Evolutionary conservation across 2,888 invertebrate genomes (phyloP).

Genomic region (Prenolepis imparis): DNA sequence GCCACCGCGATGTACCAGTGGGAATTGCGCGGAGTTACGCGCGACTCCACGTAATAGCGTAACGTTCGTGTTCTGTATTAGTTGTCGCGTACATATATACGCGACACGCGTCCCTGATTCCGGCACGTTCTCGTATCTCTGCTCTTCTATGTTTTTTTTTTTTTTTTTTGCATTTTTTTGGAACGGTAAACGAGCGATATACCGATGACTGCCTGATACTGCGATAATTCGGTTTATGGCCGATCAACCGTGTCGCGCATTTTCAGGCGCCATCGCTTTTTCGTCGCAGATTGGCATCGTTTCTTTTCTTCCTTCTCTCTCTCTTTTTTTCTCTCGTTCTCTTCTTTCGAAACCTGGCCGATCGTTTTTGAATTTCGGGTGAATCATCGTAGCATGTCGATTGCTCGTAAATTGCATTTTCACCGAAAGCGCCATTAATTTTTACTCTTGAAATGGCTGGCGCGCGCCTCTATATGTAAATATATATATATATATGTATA

Average conservation of each 20-base stretch:
- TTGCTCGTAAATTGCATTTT: slow-evolving; percentile 75
- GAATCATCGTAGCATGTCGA: slow-evolving; percentile 74
- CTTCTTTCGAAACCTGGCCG: slow-evolving; percentile 29
- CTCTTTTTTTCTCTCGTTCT: neutral
- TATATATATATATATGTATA: slow-evolving; percentile 21
- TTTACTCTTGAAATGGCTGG: slow-evolving; percentile 62
- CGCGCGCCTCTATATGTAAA: slow-evolving; percentile 61
- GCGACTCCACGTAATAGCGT: slow-evolving; percentile 62
- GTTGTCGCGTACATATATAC: slow-evolving; percentile 33
- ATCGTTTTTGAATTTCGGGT: slow-evolving; percentile 54
- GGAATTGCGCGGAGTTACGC: slow-evolving; percentile 56
- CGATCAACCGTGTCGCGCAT: slow-evolving; percentile 19
- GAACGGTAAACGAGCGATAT: neutral
- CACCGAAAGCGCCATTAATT: slow-evolving; percentile 73
- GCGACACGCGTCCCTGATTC: neutral
- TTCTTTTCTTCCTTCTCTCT: neutral
- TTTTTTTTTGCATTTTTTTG: neutral
- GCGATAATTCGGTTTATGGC: slow-evolving; percentile 37
- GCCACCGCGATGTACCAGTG: slow-evolving; percentile 44
- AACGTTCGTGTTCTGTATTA: slow-evolving; percentile 35
- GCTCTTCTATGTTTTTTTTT: neutral
- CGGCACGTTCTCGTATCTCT: neutral
- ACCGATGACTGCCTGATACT: slow-evolving; percentile 31
- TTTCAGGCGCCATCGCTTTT: slow-evolving; percentile 16
- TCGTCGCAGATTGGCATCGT: slow-evolving; percentile 42